Evolutionary conservation across 2,797 vertebrate species (phyloP).

Genomic region (Aldrovandia affinis): DNA sequence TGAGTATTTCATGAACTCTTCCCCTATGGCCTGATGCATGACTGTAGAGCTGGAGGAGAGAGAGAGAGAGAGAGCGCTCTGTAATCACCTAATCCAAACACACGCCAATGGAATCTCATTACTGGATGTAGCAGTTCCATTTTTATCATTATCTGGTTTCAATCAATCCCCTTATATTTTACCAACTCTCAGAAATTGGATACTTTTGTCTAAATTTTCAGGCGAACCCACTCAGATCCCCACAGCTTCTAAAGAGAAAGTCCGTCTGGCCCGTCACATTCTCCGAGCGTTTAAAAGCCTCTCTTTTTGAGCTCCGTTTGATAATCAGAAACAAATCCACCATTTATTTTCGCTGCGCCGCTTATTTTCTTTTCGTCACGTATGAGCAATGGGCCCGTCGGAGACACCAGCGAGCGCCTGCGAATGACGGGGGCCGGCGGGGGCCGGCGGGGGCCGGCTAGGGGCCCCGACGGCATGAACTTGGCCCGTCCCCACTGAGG

Average conservation of each 20-base stretch:
- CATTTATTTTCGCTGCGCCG: constrained; percentile 38
- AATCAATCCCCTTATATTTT: constrained; percentile 71
- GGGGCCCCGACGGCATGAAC: constrained; percentile 63
- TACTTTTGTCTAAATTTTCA: constrained; percentile 69
- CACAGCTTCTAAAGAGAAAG: constrained; percentile 58
- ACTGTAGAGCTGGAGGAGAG: constrained; percentile 49
- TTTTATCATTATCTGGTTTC: constrained; percentile 80
- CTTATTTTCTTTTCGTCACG: constrained; percentile 58
- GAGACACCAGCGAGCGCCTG: constrained; percentile 70
- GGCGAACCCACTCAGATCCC: constrained; percentile 25
- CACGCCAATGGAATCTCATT: constrained; percentile 78
- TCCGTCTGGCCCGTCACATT: constrained; percentile 71
- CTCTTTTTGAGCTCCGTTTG: constrained; percentile 52
- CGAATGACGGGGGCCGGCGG: constrained; percentile 65
- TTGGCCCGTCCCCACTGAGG: constrained; percentile 56
- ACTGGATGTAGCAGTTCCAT: constrained; percentile 75
- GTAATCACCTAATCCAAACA: constrained; percentile 84
- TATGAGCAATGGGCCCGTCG: constrained; percentile 44
- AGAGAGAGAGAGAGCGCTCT: constrained; percentile 61
- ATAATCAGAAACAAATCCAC: constrained; percentile 45
- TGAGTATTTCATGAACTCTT: constrained; percentile 69
- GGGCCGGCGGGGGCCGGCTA: constrained; percentile 68
- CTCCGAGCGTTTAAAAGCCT: constrained; percentile 51
- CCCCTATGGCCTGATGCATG: constrained; percentile 53
- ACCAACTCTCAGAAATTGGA: constrained; percentile 63